Base-by-base conservation (phyloP, 2,797 vertebrate genomes). In the Siniperca scherzeri region DNA sequence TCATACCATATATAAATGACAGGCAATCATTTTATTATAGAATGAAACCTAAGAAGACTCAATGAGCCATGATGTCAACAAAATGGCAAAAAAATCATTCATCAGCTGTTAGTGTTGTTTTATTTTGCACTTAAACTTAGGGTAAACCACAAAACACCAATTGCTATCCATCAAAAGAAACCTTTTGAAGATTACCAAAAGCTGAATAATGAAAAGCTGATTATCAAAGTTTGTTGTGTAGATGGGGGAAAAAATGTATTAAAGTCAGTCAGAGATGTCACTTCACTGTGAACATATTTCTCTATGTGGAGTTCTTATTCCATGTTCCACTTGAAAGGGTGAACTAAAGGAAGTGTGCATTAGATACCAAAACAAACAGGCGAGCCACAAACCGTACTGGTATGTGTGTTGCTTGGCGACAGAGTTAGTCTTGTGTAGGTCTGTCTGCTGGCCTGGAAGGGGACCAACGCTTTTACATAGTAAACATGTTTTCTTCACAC, bases 331-430 rank as follows among this genome's bases (percentile, higher is more conserved):
- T 91, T 90, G 70, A 92, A 93, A 94, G 85, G 78, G 80, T 61
- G 82, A 93, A 89, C 88, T 70, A 77, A 94, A 96, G 93, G 95
- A 96, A 96, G 89, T 91, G 85, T 93, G 93, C 89, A 88, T 94
- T 95, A 96, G 94, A 96, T 95, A 96, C 95, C 91, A 96, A 96
- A 97, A 97, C 93, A 96, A 95, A 95, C 92, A 94, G 79, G 69
- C 83, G 9, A 88, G 92, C 95, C 96, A 90, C 94, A 95, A 92
- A 94, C 92, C 84, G 57, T 82, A 13, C 93, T 93, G 94, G 93
- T 94, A 95, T 94, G 93, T 92, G 94, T 95, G 94, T 90, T 95
- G 92, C 96, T 96, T 96, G 95, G 87, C 67, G 86, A 80, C 84
- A 82, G 60, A 81, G 76, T 86, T 83, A 46, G 53, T 86, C 81